Evolutionary conservation across 2,113 vertebrate species (phyloP), one percentile per base, ranked within the genome.

Genomic region (Menidia beryllina): DNA sequence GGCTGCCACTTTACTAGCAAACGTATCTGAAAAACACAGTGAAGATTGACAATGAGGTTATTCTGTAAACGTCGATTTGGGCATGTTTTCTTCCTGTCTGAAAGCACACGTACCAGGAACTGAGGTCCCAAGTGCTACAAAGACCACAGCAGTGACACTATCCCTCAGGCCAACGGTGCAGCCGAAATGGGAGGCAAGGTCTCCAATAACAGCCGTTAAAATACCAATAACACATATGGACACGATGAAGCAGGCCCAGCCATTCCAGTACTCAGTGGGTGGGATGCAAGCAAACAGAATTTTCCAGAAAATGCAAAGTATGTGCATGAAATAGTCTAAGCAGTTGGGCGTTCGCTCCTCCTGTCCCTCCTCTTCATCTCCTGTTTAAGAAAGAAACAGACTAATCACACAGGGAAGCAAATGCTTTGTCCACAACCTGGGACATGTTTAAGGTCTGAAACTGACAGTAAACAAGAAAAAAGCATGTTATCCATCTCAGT

Each of bases 111-210:
- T 59, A 77, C 96, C 96, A 38, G 96, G 96, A 53, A 98, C 91
- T 56, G 96, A 98, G 4, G 96, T 98, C 56, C 96, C 96, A 65
- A 98, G 90, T 14, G 96, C 96, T 38, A 98, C 96, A 49, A 98
- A 97, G 75, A 98, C 95, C 13, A 98, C 95, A 0, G 96, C 96
- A 0, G 96, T 98, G 76, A 98, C 96, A 0, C 92, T 90, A 90
- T 98, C 96, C 84, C 93, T 94, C 64, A 98, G 92, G 52, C 96
- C 96, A 0, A 98, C 93, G 0, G 96, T 97, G 91, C 96, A 98
- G 86, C 96, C 96, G 5, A 98, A 98, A 83, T 98, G 96, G 20
- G 96, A 96, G n/a, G 96, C 96, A 11, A 98, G 88, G 86, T 98
- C 96, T 3, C 96, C 96, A 2, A 98, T 97, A 68, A 98, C 41